Conservation (phyloP, 2,797 vertebrate genomes). For the Coregonus sp. region DNA sequence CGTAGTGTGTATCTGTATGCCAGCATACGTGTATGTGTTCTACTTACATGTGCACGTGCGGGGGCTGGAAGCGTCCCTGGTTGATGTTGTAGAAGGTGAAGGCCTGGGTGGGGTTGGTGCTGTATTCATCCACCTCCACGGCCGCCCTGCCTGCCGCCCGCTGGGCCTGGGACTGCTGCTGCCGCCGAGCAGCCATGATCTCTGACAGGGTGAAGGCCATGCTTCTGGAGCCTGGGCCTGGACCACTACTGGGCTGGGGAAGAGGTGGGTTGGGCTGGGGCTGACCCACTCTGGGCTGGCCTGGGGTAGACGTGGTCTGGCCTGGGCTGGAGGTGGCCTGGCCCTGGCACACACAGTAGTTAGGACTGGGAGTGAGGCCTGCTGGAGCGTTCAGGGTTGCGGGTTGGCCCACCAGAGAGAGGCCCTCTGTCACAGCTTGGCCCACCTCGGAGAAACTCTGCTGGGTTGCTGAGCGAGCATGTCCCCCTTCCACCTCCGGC, state of each 20-base stretch:
- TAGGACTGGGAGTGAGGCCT: neutral
- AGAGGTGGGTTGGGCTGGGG: constrained; percentile 63
- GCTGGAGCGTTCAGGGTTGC: neutral
- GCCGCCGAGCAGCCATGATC: constrained; percentile 89
- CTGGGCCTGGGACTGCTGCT: constrained; percentile 82
- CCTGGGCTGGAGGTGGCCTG: neutral
- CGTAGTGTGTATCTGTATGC: neutral
- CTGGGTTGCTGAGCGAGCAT: constrained; percentile 62
- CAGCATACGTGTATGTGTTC: neutral
- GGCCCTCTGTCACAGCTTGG: constrained; percentile 63
- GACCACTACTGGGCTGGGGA: constrained; percentile 28
- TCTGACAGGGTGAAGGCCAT: constrained; percentile 96
- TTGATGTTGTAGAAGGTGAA: constrained; percentile 99
- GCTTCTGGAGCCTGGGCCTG: constrained; percentile 14
- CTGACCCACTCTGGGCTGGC: neutral
- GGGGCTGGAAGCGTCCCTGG: constrained; percentile 97
- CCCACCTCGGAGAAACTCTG: constrained; percentile 69
- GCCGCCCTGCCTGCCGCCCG: constrained; percentile 80
- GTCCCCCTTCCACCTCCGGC: constrained; percentile 62
- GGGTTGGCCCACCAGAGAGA: neutral
- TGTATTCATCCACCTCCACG: constrained; percentile 96
- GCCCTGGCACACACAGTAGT: constrained; percentile 8
- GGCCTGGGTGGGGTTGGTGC: constrained; percentile 95
- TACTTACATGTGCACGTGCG: constrained; percentile 97
- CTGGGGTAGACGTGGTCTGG: constrained; percentile 9